Base-by-base conservation (phyloP, 1,140 invertebrate species). In the Aphaenogaster rudis region DNA sequence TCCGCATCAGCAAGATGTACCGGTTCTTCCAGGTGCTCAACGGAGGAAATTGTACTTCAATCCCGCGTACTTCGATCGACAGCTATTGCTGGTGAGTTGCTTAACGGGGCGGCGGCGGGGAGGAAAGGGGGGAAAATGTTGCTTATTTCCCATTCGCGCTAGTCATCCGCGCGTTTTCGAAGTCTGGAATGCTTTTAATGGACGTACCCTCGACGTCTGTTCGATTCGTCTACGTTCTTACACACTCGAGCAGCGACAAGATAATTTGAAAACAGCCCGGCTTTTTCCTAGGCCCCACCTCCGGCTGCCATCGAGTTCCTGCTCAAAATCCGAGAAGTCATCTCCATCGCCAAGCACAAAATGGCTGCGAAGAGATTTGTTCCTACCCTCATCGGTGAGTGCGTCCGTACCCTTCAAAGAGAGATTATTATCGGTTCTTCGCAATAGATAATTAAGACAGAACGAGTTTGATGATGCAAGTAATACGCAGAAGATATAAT, bases 231-330 rank as follows among this genome's bases (percentile, higher is more conserved):
- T 36, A 57, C 42, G 42, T 84, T 42, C n/a, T 69, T 48, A 42
- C 36, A 13, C 54, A 76, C 42, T 84, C 33, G 80, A 59, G 28
- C 80, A 21, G 42, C 67, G 80, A 84, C 67, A 64, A 86, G 71
- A 84, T 91, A 91, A 91, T 91, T 63, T 85, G 69, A 89, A 86
- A 86, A 79, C 86, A 89, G 88, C 86, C 88, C 45, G 80, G 81
- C 28, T 45, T 90, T 59, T 88, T 96, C 96, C 28, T 93, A 98
- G 97, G 97, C 97, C 85, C 98, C 98, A 48, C 98, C 98, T 17
- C 97, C 98, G 86, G 98, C 98, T 39, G 98, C 98, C 33, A 94
- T 98, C 80, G 98, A 99, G 95, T 98, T 99, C 94, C 95, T 98
- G 21, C 96, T 97, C 0, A 98, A 98, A 96, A 98, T 99, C 78